These are phyloP conservation scores for Odontothrips loti DNA, from an alignment of 2,888 invertebrate genomes.

Conservation along the genomic window DNA sequence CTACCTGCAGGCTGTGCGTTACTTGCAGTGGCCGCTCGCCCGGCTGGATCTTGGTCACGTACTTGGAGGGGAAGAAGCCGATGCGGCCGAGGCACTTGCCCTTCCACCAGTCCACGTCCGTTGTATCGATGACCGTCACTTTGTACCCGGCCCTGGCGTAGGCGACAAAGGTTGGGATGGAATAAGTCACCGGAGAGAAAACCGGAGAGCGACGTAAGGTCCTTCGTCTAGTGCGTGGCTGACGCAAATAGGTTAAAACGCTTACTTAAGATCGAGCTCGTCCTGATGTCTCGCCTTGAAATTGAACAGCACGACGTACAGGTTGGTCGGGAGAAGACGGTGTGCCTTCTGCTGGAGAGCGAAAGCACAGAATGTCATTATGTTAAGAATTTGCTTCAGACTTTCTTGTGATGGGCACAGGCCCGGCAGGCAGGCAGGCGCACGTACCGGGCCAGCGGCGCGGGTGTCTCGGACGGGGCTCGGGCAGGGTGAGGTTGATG, in stretches of 20 bases:
- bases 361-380: slow-evolving; percentile 4
- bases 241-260: slow-evolving; percentile 31
- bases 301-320: slow-evolving; percentile 92
- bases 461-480: slow-evolving; percentile 60
- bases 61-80: slow-evolving; percentile 93
- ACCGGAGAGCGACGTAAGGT: too few relatives aligned
- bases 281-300: slow-evolving; percentile 92
- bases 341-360: slow-evolving; percentile 66
- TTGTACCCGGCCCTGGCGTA: slow-evolving; percentile 68
- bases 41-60: slow-evolving; percentile 83
- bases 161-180: slow-evolving; percentile 41
- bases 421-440: not conserved
- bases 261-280: slow-evolving; percentile 83
- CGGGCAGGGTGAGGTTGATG: slow-evolving; percentile 89
- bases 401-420: not conserved
- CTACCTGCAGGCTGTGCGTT: slow-evolving; percentile 76
- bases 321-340: slow-evolving; percentile 79
- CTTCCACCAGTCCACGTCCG: slow-evolving; percentile 97
- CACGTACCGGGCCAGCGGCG: slow-evolving; percentile 33
- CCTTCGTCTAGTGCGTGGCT: too few relatives aligned
- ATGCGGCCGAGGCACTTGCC: slow-evolving; percentile 86
- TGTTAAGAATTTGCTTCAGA: not conserved
- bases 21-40: slow-evolving; percentile 90
- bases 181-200: not conserved
- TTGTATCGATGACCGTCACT: slow-evolving; percentile 88